Evolutionary conservation across 2,888 invertebrate genomes (phyloP).

Genomic region (Halictus ligatus): DNA sequence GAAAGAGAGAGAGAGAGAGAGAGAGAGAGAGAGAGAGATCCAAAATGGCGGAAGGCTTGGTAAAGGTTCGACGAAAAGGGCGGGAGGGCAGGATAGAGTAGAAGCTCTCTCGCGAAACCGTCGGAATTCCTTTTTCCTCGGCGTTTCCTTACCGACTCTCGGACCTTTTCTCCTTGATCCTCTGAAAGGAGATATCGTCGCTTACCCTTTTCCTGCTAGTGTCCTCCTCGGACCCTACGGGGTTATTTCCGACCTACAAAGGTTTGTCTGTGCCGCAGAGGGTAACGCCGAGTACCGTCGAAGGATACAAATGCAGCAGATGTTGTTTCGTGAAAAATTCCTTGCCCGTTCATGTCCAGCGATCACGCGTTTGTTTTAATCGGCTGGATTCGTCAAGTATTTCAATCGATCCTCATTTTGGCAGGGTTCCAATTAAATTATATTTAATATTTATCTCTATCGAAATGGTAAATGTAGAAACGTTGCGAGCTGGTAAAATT

Average conservation of each 20-base stretch:
- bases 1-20: not conserved
- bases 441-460: not conserved
- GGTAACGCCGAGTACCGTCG: slow-evolving; percentile 48
- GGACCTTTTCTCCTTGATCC: slow-evolving; percentile 50
- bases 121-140: slow-evolving; percentile 50
- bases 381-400: slow-evolving; percentile 40
- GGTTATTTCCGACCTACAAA: slow-evolving; percentile 65
- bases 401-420: slow-evolving; percentile 51
- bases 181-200: slow-evolving; percentile 63
- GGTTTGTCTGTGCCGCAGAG: slow-evolving; percentile 55
- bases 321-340: slow-evolving; percentile 64
- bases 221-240: slow-evolving; percentile 27
- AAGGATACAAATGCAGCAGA: slow-evolving; percentile 63
- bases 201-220: slow-evolving; percentile 55
- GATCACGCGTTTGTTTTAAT: slow-evolving; percentile 59
- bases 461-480: not conserved
- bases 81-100: not conserved
- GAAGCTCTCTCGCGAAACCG: slow-evolving; percentile 48
- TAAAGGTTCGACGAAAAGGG: not conserved
- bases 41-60: not conserved
- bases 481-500: not conserved
- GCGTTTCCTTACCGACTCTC: slow-evolving; percentile 43
- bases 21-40: slow-evolving; percentile 21
- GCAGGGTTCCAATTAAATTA: not conserved
- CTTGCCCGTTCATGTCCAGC: slow-evolving; percentile 47